These are phyloP conservation scores for Corythoichthys intestinalis DNA, from an alignment of 2,113 vertebrate species.

Conservation along the genomic window DNA sequence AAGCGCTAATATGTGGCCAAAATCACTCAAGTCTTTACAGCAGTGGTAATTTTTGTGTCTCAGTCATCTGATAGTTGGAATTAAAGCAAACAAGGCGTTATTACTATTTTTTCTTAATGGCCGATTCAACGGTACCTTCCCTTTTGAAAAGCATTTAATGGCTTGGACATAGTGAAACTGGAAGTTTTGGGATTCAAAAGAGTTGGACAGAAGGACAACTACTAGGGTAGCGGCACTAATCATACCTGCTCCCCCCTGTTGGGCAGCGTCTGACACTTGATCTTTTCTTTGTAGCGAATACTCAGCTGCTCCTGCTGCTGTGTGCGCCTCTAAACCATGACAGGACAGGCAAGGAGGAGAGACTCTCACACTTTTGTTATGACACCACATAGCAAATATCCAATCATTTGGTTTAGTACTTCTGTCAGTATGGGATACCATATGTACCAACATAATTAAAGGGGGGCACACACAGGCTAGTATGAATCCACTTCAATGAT, in stretches of 20 bases:
- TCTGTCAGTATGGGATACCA: background rate
- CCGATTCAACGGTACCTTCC: background rate
- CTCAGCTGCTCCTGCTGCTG: conserved; percentile 75
- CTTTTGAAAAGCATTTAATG: background rate
- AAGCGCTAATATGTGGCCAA: too few relatives aligned
- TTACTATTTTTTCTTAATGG: too few relatives aligned
- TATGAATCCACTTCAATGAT: background rate
- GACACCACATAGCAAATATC: conserved; percentile 11
- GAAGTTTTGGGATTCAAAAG: conserved; percentile 4
- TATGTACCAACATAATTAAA: background rate
- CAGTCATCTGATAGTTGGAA: too few relatives aligned
- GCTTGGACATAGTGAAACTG: background rate
- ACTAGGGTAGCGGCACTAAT: conserved; percentile 11
- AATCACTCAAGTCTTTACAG: too few relatives aligned
- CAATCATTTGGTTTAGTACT: conserved; percentile 1
- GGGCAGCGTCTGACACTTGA: conserved; percentile 70
- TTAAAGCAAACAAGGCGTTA: too few relatives aligned
- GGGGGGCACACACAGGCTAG: background rate
- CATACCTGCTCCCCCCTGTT: conserved; percentile 67
- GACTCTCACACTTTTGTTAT: conserved; percentile 1
- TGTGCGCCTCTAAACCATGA: conserved; percentile 64
- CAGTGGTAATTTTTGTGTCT: too few relatives aligned
- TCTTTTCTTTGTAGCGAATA: conserved; percentile 71
- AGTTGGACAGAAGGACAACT: conserved; percentile 19
- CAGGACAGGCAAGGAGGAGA: conserved; percentile 28